A percentile compares a stretch with the other conserved stretches of the same genome.
These are phyloP conservation scores for Tetheella fluctuosa DNA, from an alignment of 2,888 invertebrate genomes.

Conservation along the genomic window DNA sequence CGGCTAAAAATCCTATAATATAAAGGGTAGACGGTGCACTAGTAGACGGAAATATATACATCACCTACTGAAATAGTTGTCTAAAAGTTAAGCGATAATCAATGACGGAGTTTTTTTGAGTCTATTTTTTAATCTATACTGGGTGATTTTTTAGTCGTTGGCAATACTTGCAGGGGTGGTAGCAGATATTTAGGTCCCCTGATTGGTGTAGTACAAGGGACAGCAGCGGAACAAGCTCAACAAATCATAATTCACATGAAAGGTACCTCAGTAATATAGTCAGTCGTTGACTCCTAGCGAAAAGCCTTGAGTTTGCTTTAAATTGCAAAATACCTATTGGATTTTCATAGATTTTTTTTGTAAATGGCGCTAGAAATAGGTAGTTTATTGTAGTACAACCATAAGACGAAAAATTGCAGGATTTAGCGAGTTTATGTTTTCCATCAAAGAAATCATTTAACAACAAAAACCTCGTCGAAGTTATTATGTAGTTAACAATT, in stretches of 20 bases:
- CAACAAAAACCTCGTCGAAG: too few relatives aligned
- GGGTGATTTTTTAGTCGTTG: too few relatives aligned
- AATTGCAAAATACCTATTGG: constrained; percentile 40
- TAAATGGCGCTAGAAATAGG: constrained; percentile 6
- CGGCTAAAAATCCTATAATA: background rate
- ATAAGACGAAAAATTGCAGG: background rate
- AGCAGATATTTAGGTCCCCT: too few relatives aligned
- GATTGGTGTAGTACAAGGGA: too few relatives aligned
- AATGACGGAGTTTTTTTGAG: too few relatives aligned
- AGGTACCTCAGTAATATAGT: constrained; percentile 20
- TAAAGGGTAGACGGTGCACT: background rate
- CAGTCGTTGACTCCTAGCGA: constrained; percentile 44
- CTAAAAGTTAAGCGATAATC: too few relatives aligned
- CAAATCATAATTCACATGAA: constrained; percentile 19
- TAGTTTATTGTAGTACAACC: background rate
- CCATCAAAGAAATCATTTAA: too few relatives aligned
- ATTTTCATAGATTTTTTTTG: constrained; percentile 30
- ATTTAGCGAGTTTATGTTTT: background rate
- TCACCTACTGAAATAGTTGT: too few relatives aligned
- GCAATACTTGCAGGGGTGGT: too few relatives aligned
- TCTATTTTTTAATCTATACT: too few relatives aligned
- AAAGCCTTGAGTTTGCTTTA: constrained; percentile 49
- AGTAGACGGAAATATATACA: background rate
- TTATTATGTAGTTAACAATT: too few relatives aligned
- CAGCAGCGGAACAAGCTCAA: too few relatives aligned